These are phyloP conservation scores for Cochlearius cochlearius DNA, from an alignment of 2,113 vertebrate species.

Conservation along the genomic window DNA sequence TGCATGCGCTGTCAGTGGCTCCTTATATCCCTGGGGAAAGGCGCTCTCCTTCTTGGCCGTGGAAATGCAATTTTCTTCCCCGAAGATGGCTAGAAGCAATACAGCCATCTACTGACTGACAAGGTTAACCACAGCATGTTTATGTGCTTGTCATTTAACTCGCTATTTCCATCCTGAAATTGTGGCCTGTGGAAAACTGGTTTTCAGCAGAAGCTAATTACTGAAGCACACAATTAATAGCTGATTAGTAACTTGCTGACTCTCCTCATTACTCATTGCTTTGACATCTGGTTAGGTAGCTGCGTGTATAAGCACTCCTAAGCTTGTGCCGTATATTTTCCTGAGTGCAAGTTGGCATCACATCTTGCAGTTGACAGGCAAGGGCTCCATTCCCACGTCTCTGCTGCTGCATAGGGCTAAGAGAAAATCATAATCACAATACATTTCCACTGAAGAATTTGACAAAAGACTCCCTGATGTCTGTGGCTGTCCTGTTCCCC, in stretches of 20 bases:
- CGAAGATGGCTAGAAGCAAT: slow-evolving; percentile 6
- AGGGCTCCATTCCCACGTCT: background rate
- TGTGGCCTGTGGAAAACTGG: background rate
- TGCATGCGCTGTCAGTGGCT: background rate
- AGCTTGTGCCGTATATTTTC: background rate
- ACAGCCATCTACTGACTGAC: slow-evolving; percentile 65
- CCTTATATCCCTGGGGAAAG: background rate
- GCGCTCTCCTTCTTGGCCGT: background rate
- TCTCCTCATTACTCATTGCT: slow-evolving; percentile 5
- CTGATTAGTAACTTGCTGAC: background rate
- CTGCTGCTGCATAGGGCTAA: background rate
- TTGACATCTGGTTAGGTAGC: slow-evolving; percentile 17
- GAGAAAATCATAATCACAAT: background rate
- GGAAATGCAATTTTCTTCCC: background rate
- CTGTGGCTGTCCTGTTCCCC: background rate
- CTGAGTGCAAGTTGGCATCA: background rate
- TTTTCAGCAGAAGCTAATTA: slow-evolving; percentile 32
- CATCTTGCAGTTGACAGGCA: background rate
- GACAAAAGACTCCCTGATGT: background rate
- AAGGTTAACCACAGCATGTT: slow-evolving; percentile 22
- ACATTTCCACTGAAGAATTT: background rate
- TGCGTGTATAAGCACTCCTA: background rate
- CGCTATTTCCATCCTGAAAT: background rate
- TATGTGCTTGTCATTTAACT: background rate
- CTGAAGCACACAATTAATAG: background rate